Conservation (phyloP, 2,113 vertebrate genomes). For the Mobula hypostoma region DNA sequence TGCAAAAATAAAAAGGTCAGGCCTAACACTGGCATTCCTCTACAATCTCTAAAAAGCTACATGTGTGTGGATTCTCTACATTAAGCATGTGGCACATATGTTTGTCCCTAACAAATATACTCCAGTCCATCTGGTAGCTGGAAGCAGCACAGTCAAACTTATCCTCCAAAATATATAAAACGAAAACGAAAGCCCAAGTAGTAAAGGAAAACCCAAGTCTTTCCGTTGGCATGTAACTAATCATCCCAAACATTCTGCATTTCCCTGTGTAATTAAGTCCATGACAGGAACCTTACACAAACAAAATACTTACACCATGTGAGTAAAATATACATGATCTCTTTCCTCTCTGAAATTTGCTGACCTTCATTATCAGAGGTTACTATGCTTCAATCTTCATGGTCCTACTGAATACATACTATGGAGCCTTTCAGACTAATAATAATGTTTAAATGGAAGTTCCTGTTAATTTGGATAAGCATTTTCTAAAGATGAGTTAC, state of each 20-base stretch:
- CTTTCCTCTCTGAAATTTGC: neutral
- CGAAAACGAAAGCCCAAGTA: neutral
- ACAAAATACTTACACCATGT: neutral
- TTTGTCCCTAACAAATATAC: neutral
- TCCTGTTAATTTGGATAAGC: neutral
- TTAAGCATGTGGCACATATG: neutral
- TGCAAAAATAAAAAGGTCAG: neutral
- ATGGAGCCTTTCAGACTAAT: neutral
- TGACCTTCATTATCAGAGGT: neutral
- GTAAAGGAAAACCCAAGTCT: neutral
- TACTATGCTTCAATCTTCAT: neutral
- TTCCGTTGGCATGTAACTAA: neutral
- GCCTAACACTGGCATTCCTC: neutral
- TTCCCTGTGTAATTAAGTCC: neutral
- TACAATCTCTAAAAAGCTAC: neutral
- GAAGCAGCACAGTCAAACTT: neutral
- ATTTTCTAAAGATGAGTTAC: neutral
- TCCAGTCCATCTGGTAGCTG: neutral
- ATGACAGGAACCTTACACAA: neutral
- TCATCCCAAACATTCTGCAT: neutral
- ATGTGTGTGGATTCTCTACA: neutral
- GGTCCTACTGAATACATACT: neutral
- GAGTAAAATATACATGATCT: neutral
- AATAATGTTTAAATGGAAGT: neutral
- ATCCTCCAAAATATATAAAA: slow-evolving; percentile 10